Evolutionary conservation across 2,797 vertebrate genomes (phyloP).

Genomic region (Artibeus lituratus): DNA sequence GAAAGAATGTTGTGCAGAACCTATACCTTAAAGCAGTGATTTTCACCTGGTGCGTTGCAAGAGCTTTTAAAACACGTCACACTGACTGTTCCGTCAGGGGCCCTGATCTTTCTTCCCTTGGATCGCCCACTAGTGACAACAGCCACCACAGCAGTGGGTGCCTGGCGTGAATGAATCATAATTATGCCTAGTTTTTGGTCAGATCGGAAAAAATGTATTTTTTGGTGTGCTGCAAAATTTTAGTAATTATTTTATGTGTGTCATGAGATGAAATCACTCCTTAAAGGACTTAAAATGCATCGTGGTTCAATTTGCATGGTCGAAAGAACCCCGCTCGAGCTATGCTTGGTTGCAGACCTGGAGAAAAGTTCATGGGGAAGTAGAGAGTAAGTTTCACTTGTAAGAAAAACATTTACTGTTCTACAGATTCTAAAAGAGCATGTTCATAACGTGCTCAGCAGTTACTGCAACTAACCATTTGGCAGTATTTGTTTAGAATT

Average conservation of each 20-base stretch:
- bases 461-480: slow-evolving; percentile 14
- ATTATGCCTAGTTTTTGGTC: not conserved
- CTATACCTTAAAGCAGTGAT: not conserved
- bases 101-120: not conserved
- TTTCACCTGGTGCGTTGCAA: not conserved
- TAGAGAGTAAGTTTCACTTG: slow-evolving; percentile 51
- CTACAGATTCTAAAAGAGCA: slow-evolving; percentile 22
- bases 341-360: not conserved
- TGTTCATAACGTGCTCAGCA: not conserved
- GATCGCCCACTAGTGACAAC: not conserved
- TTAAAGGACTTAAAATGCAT: not conserved
- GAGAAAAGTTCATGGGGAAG: slow-evolving; percentile 29
- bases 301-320: slow-evolving; percentile 53
- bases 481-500: slow-evolving; percentile 7
- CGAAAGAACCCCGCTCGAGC: slow-evolving; percentile 6
- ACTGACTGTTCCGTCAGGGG: not conserved
- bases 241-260: not conserved
- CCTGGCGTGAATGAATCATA: not conserved
- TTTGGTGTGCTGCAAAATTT: not conserved
- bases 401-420: slow-evolving; percentile 15
- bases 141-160: not conserved
- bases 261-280: not conserved
- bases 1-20: slow-evolving; percentile 20
- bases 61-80: not conserved
- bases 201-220: not conserved